These are phyloP conservation scores for Caenorhabditis parvicauda DNA, from an alignment of 2,888 invertebrate genomes.

Conservation along the genomic window DNA sequence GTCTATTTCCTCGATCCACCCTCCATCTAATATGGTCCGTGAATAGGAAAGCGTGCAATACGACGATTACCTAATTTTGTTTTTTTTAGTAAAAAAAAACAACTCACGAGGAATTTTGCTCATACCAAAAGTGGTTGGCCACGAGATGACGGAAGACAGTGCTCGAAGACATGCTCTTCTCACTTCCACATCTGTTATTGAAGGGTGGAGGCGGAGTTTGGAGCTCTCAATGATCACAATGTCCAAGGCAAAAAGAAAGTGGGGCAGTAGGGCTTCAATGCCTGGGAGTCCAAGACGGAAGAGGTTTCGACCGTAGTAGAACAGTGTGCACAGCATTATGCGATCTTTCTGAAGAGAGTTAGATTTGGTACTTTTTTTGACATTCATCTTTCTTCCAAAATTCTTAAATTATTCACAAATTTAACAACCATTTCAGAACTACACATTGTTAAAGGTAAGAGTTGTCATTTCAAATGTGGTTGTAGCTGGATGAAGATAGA, in stretches of 20 bases:
- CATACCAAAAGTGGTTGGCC: conserved; percentile 84
- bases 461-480: too few relatives aligned
- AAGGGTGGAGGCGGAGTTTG: conserved; percentile 60
- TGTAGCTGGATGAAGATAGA: too few relatives aligned
- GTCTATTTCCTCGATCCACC: too few relatives aligned
- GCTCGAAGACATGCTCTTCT: conserved; percentile 88
- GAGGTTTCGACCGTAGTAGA: conserved; percentile 70
- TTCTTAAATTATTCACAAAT: not conserved
- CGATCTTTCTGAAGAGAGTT: conserved; percentile 48
- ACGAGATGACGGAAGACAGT: conserved; percentile 82
- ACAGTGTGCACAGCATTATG: conserved; percentile 55
- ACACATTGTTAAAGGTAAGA: too few relatives aligned
- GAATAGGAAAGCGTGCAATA: too few relatives aligned
- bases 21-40: too few relatives aligned
- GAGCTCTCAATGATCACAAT: conserved; percentile 77
- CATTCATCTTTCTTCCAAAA: not conserved
- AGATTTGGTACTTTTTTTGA: not conserved
- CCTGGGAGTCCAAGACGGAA: conserved; percentile 81
- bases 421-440: too few relatives aligned
- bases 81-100: too few relatives aligned
- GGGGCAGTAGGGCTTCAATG: conserved; percentile 84
- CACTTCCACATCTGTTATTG: conserved; percentile 68
- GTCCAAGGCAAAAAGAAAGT: conserved; percentile 84
- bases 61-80: too few relatives aligned
- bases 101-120: conserved; percentile 45